Evolutionary conservation across 2,113 vertebrate species (phyloP).

Genomic region (Glaucidium brasilianum): DNA sequence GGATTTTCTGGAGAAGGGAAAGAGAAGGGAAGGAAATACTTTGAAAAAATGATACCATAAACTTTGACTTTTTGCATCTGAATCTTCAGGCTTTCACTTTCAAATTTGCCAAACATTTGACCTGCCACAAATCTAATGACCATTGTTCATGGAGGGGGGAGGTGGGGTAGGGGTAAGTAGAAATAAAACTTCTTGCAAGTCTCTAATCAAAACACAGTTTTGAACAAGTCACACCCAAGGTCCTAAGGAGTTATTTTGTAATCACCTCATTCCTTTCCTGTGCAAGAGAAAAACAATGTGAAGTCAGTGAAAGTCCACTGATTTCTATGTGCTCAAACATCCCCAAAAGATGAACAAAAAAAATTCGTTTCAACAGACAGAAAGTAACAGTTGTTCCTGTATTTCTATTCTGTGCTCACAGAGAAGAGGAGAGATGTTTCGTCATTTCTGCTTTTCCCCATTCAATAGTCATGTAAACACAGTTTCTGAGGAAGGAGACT

Average conservation of each 20-base stretch:
- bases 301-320: background rate
- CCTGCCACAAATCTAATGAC: background rate
- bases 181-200: background rate
- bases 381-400: background rate
- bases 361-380: background rate
- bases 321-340: background rate
- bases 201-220: conserved; percentile 1
- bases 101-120: background rate
- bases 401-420: background rate
- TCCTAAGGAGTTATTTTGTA: conserved; percentile 2
- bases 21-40: background rate
- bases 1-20: background rate
- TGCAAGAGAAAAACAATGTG: background rate
- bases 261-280: conserved; percentile 34
- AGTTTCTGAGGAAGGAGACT: background rate
- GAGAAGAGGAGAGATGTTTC: background rate
- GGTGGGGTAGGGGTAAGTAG: too few relatives aligned
- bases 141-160: background rate
- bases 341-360: background rate
- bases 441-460: background rate
- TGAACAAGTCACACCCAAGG: conserved; percentile 42
- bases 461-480: background rate
- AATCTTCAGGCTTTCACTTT: background rate
- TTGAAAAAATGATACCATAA: background rate
- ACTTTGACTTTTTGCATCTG: background rate